Conservation (phyloP, 1,140 invertebrate genomes). For the Heliothis virescens region DNA sequence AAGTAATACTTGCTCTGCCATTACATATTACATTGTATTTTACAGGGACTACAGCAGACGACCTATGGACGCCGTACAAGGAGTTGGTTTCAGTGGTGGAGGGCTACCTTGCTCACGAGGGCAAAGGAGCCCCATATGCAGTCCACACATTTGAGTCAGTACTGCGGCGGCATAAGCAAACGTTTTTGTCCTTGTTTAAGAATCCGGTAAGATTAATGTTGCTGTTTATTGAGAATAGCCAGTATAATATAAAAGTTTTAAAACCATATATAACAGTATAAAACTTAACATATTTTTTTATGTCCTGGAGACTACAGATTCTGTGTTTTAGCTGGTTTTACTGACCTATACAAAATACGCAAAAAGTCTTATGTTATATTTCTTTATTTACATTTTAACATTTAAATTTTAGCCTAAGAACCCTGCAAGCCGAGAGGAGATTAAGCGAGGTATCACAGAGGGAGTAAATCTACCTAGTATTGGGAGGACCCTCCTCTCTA, state of each 20-base stretch:
- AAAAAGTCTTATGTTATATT: no score
- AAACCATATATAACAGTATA: no score
- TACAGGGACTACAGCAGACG: slow-evolving; percentile 87
- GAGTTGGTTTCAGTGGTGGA: slow-evolving; percentile 92
- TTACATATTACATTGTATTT: no score
- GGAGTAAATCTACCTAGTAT: slow-evolving; percentile 92
- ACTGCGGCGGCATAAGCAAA: slow-evolving; percentile 93
- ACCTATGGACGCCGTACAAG: slow-evolving; percentile 96
- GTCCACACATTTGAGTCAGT: slow-evolving; percentile 91
- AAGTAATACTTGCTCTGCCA: no score
- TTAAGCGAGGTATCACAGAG: slow-evolving; percentile 92
- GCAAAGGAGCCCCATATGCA: slow-evolving; percentile 88
- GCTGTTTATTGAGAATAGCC: no score
- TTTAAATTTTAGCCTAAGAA: slow-evolving; percentile 91
- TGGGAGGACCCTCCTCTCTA: slow-evolving; percentile 92
- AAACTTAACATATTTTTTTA: no score
- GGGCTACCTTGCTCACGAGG: slow-evolving; percentile 89
- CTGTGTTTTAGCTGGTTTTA: no score
- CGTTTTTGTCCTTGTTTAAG: slow-evolving; percentile 94
- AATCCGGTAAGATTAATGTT: slow-evolving; percentile 91
- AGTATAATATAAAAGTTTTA: no score
- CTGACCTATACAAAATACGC: no score
- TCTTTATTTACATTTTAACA: neutral
- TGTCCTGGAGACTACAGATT: no score
- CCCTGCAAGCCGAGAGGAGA: slow-evolving; percentile 91